Evolutionary conservation across 2,888 invertebrate genomes (phyloP).

Genomic region (Cryptocephalus primarius): DNA sequence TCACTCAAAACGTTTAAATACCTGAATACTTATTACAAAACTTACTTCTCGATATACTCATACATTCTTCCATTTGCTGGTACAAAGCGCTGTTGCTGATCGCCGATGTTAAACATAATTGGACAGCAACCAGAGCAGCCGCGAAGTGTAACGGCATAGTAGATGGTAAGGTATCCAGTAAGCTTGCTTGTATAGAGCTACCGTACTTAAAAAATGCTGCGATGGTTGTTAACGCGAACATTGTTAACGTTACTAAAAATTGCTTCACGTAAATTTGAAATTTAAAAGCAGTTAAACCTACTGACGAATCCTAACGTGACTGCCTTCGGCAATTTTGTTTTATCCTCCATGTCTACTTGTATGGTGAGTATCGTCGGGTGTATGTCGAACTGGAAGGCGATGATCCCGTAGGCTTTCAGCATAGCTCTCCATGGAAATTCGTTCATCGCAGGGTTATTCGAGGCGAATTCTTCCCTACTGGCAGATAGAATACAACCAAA

Average conservation of each 20-base stretch:
- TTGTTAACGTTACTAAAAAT: constrained; percentile 43
- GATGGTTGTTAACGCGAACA: constrained; percentile 54
- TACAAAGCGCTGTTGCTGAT: constrained; percentile 71
- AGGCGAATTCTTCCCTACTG: constrained; percentile 23
- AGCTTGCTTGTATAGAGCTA: constrained; percentile 46
- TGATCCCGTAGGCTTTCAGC: constrained; percentile 52
- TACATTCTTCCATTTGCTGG: constrained; percentile 69
- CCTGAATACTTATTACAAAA: background rate
- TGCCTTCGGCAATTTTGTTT: constrained; percentile 59
- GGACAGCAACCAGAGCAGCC: constrained; percentile 63
- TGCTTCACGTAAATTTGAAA: too few species aligned
- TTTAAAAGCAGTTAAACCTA: constrained; percentile 28
- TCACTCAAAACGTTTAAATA: background rate
- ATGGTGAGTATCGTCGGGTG: constrained; percentile 79
- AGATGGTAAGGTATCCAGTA: constrained; percentile 54
- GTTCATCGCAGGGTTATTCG: constrained; percentile 11
- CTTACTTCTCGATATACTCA: constrained; percentile 57
- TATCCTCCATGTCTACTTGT: constrained; percentile 83
- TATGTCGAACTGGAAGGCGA: constrained; percentile 68
- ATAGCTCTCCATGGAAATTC: constrained; percentile 37
- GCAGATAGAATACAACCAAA: constrained; percentile 52
- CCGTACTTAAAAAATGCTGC: constrained; percentile 58
- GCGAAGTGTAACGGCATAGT: constrained; percentile 53
- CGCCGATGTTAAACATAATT: constrained; percentile 65
- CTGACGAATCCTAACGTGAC: constrained; percentile 59